Evolutionary conservation across 2,888 invertebrate species (phyloP).

Genomic region (Morinoia aosen): DNA sequence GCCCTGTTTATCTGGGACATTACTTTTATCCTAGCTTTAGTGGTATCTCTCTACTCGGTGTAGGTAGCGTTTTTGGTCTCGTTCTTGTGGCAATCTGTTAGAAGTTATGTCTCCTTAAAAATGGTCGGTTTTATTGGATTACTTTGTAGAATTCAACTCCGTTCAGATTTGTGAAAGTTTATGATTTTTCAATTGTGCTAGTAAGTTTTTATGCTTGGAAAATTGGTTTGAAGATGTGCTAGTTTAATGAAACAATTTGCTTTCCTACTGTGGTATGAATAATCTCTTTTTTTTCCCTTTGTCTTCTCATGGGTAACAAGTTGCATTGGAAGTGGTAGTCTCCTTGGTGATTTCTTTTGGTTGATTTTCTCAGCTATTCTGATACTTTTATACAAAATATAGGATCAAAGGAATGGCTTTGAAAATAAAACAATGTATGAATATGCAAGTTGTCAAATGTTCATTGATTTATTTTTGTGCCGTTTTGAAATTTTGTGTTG

Average conservation of each 20-base stretch:
- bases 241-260: not conserved
- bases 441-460: too few species aligned
- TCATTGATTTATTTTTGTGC: too few species aligned
- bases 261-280: not conserved
- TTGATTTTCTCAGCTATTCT: not conserved
- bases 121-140: not conserved
- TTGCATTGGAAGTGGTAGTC: not conserved
- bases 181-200: not conserved
- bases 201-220: not conserved
- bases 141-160: not conserved
- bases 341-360: not conserved
- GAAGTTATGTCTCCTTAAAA: not conserved
- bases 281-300: not conserved
- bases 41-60: not conserved
- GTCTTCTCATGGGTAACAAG: not conserved
- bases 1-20: not conserved
- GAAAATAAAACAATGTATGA: too few species aligned
- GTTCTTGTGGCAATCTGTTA: not conserved
- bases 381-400: not conserved
- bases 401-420: too few species aligned
- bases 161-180: not conserved
- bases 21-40: not conserved
- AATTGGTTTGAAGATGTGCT: not conserved
- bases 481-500: too few species aligned
- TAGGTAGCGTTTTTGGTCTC: not conserved